A percentile compares a stretch with the other conserved stretches of the same genome.
Evolutionary conservation across 1,140 invertebrate genomes (phyloP).

Genomic region (Drosophila ogumai): DNA sequence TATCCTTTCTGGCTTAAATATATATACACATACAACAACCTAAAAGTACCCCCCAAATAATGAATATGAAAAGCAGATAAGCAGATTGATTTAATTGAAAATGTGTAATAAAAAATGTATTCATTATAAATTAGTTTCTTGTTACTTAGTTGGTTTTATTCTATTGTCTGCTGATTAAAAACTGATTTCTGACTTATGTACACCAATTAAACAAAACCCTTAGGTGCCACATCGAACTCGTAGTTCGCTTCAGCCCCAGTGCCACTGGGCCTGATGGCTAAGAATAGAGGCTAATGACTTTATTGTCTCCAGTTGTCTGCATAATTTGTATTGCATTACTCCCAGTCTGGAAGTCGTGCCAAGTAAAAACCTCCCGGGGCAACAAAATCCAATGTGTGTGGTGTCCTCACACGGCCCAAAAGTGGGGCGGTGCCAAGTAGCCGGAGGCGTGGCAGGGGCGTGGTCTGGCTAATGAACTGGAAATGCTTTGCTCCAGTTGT

Average conservation of each 20-base stretch:
- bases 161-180: neutral
- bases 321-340: constrained; percentile 66
- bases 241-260: neutral
- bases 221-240: neutral
- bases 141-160: neutral
- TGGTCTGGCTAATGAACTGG: constrained; percentile 59
- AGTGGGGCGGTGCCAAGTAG: neutral
- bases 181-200: neutral
- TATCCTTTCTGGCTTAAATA: no score
- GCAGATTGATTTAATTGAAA: no score
- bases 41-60: no score
- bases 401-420: constrained; percentile 4
- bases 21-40: no score
- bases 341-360: constrained; percentile 44
- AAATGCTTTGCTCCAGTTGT: constrained; percentile 56
- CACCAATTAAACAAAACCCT: neutral
- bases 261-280: neutral
- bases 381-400: constrained; percentile 28
- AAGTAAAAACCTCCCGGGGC: constrained; percentile 26
- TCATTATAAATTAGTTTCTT: neutral
- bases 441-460: constrained; percentile 24
- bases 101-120: no score
- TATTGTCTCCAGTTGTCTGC: constrained; percentile 66
- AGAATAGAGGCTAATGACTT: constrained; percentile 55
- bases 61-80: no score